These are phyloP conservation scores for Drosophila orosa DNA, from an alignment of 1,140 invertebrate genomes.

Conservation along the genomic window DNA sequence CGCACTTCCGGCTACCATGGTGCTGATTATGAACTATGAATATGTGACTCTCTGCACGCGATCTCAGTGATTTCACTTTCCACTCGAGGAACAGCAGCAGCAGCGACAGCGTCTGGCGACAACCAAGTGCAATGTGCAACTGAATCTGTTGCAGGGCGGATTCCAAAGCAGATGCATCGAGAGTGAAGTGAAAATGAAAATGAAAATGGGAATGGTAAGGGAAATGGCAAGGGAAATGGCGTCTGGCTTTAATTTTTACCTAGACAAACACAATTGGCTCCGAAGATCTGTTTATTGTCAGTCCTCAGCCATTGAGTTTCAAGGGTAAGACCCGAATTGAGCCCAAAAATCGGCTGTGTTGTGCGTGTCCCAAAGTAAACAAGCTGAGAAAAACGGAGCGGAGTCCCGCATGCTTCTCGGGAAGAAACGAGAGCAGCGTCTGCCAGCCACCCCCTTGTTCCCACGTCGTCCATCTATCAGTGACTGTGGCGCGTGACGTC, in stretches of 20 bases:
- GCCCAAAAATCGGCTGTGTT: conserved; percentile 8
- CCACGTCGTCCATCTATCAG: conserved; percentile 36
- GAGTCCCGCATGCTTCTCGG: neutral
- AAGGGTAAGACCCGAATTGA: conserved; percentile 52
- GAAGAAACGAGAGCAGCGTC: neutral
- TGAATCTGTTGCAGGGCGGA: conserved; percentile 41
- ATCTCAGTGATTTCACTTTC: conserved; percentile 73
- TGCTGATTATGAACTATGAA: conserved; percentile 55
- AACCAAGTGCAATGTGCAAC: conserved; percentile 73
- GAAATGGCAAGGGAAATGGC: conserved; percentile 32
- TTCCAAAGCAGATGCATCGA: conserved; percentile 39
- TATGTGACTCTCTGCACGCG: conserved; percentile 54
- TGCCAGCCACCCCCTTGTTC: conserved; percentile 2
- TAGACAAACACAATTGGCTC: conserved; percentile 62
- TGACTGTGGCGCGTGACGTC: conserved; percentile 41
- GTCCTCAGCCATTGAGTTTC: conserved; percentile 43
- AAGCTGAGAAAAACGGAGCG: neutral
- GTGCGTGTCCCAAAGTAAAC: conserved; percentile 14
- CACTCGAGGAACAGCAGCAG: conserved; percentile 7
- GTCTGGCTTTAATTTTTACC: conserved; percentile 59
- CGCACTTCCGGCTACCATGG: conserved; percentile 75
- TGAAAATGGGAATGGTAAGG: conserved; percentile 25
- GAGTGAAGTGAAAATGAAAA: conserved; percentile 47
- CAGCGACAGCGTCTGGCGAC: conserved; percentile 33
- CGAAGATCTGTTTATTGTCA: conserved; percentile 67